These are phyloP conservation scores for Chiridota heheva DNA, from an alignment of 35 echinoderm and acorn worm species.

Conservation along the genomic window DNA sequence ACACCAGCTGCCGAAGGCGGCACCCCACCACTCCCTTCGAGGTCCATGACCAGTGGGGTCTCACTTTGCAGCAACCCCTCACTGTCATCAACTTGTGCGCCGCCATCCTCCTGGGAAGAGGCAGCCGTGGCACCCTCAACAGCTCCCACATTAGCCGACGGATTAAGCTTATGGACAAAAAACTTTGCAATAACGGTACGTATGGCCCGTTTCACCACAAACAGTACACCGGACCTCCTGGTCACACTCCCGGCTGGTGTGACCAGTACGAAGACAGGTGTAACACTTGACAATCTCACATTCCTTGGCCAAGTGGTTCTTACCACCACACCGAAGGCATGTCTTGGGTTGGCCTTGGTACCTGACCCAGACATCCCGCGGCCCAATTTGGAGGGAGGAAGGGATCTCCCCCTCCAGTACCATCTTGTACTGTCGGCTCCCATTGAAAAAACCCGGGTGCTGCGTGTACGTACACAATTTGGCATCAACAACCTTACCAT, in stretches of 20 bases:
- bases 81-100: too few species aligned
- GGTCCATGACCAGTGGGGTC: too few species aligned
- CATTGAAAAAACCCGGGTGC: slow-evolving; percentile 27
- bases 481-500: slow-evolving; percentile 39
- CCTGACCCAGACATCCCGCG: slow-evolving; percentile 27
- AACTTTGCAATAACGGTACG: slow-evolving; percentile 7
- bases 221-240: slow-evolving; percentile 17
- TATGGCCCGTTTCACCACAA: slow-evolving; percentile 32
- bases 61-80: too few species aligned
- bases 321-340: slow-evolving; percentile 25
- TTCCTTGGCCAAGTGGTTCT: slow-evolving; percentile 4
- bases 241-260: slow-evolving; percentile 10
- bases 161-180: too few species aligned
- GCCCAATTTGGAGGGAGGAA: slow-evolving; percentile 25
- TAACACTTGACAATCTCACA: slow-evolving; percentile 27
- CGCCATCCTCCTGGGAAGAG: too few species aligned
- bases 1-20: too few species aligned
- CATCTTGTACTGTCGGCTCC: slow-evolving; percentile 22
- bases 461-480: background rate
- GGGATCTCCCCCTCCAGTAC: slow-evolving; percentile 15
- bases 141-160: too few species aligned
- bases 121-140: too few species aligned
- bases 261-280: slow-evolving; percentile 23
- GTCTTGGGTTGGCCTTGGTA: slow-evolving; percentile 44
- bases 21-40: too few species aligned